Base-by-base conservation (phyloP, 2,113 vertebrate genomes). In the Sclerurus mexicanus region DNA sequence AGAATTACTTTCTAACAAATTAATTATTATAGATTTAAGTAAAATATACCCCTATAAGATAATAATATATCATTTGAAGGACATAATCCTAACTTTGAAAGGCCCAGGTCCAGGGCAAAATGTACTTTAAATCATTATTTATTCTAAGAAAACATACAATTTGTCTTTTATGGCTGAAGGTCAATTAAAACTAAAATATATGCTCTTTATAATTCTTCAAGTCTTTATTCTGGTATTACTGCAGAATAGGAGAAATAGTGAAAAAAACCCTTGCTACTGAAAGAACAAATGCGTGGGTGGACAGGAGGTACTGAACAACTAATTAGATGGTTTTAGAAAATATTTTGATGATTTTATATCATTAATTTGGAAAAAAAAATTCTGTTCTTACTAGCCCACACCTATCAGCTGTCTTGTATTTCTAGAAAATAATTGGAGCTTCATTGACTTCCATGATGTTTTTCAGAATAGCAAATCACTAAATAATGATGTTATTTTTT, bases 281-380 rank as follows among this genome's bases (percentile, higher is more conserved):
- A 87, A 78, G 56, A 94, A 78, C 4, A 7, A 74, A 50, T 24
- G 12, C 62, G 44, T 71, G 39, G 47, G 73, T 71, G 52, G 89
- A 94, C 33, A 84, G 56, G 42, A 87, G 28, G 23, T 35, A 78
- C 37, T 46, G 37, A 91, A 73, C 28, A 95, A 87, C 31, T 75
- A 87, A 94, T 87, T 91, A 79, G n/a, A 66, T 33, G 6, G 20
- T 7, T 92, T 93, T 40, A 77, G 47, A 94, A 89, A 94, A 89
- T 2, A 4, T 91, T 93, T 85, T 62, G 23, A 81, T 31, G 10
- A 59, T 93, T 85, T 85, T 59, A 13, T 58, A n/a, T 60, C 76
- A 89, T 78, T 95, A 91, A 67, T 52, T 81, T 81, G 27, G 60
- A 77, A 27, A 81, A 60, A 86, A 62, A 87, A 71, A 28, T 84